Evolutionary conservation across 2,113 vertebrate species (phyloP), one percentile per base, ranked within the genome.

Genomic region (Sigmodon hispidus): DNA sequence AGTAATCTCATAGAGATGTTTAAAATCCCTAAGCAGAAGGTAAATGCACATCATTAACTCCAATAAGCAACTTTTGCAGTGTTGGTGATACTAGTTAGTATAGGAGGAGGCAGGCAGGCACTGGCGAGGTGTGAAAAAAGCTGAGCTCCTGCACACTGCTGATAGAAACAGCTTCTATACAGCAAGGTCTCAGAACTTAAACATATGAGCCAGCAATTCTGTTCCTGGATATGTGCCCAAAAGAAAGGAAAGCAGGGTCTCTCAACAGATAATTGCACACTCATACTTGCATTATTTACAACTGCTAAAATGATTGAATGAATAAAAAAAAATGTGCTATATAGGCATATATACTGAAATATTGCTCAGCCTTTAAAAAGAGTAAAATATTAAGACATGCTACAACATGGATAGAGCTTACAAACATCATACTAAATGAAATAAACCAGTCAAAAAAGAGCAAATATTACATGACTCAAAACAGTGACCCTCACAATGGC

Each of bases 31-130:
- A 79, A 87, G 55, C 48, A 52, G 29, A 63, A 91, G 48, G 45
- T 26, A 93, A 96, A 87, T 89, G 45, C 34, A 79, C 57, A 93
- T 61, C 45, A 92, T 89, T 89, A 95, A 89, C 11, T 61, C 88
- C 88, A 89, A 31, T 19, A 63, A 63, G 40, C 26, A 63, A 48
- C 80, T 55, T 90, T 90, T 34, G 88, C 1, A 83, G 48, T 40
- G 55, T 50, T 57, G 70, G 76, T 52, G 26, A 95, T 80, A 24
- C 59, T 81, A 50, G 36, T 61, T 81, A 50, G 36, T 61, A 57
- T 19, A 89, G 8, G 36, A 40, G 55, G 5, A n/a, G 16, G 45
- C 63, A 89, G 16, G 45, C 63, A 89, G 40, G 1, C 81, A 50
- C 2, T 80, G 11, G 29, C 57, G 43, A 92, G n/a, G 73, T 40